A percentile compares a stretch with the other conserved stretches of the same genome.
phyloP scores from a whole-genome alignment of 2,797 vertebrate genomes.

The Allobates femoralis region DNA sequence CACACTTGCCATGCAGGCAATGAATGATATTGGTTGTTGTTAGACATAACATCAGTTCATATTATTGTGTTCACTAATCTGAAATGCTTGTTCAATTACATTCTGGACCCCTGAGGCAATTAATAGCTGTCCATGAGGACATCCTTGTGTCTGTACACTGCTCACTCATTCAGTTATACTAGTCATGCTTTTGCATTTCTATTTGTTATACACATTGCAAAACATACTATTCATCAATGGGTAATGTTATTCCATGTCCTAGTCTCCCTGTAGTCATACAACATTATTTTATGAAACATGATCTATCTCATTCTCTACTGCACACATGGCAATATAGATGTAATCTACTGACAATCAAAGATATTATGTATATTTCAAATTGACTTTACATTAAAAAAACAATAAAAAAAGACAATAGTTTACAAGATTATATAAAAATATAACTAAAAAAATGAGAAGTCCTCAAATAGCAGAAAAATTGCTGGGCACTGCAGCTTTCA shows the following conservation, averaged over 20 bases:
- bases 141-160: constrained; percentile 13
- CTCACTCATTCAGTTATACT: not conserved
- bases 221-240: not conserved
- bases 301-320: not conserved
- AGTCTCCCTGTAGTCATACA: not conserved
- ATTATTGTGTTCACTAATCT: constrained; percentile 43
- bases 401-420: no score
- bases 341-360: no score
- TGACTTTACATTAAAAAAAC: no score
- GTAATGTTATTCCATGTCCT: not conserved
- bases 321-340: not conserved
- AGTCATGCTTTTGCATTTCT: not conserved
- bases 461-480: no score
- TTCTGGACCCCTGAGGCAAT: constrained; percentile 23
- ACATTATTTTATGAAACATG: not conserved
- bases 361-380: not conserved
- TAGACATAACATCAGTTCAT: constrained; percentile 36
- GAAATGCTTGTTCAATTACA: constrained; percentile 54
- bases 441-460: no score
- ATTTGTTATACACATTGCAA: not conserved
- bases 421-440: no score
- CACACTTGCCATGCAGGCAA: not conserved
- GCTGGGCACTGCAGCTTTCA: no score
- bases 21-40: constrained; percentile 15
- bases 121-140: constrained; percentile 26